These are phyloP conservation scores for Anoplius nigerrimus DNA, from an alignment of 2,888 invertebrate species.

Conservation along the genomic window DNA sequence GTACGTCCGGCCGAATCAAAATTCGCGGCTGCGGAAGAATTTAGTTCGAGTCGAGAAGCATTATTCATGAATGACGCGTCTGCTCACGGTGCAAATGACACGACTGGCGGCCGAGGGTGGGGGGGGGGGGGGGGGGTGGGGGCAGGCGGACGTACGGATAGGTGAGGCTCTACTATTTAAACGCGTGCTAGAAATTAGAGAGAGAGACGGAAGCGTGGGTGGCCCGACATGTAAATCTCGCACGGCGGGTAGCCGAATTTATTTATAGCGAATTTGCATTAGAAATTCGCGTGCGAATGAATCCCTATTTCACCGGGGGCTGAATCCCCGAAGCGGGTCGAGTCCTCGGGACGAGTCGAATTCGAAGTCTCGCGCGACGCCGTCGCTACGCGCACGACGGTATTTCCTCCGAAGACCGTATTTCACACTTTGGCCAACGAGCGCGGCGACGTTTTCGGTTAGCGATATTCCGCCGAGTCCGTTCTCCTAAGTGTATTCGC, in stretches of 20 bases:
- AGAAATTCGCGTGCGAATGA: constrained; percentile 22
- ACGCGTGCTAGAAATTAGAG: constrained; percentile 4
- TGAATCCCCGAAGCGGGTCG: constrained; percentile 16
- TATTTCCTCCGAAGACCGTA: constrained; percentile 36
- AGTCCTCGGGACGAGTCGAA: neutral
- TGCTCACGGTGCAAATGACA: too few relatives aligned
- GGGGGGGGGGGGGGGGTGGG: neutral
- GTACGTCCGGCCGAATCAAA: too few relatives aligned
- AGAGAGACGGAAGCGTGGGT: constrained; percentile 13
- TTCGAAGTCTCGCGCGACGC: neutral
- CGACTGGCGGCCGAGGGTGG: neutral
- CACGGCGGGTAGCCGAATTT: constrained; percentile 27
- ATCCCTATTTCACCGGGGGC: constrained; percentile 28
- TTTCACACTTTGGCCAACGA: constrained; percentile 48
- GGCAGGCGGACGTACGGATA: neutral
- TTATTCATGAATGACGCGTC: too few relatives aligned
- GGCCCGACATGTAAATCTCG: neutral
- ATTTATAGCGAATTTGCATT: constrained; percentile 36
- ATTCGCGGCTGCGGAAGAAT: too few relatives aligned
- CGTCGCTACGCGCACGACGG: constrained; percentile 17
- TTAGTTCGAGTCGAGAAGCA: too few relatives aligned
- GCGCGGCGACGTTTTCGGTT: constrained; percentile 40
- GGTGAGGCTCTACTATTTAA: constrained; percentile 25
- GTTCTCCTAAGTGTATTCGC: constrained; percentile 11
- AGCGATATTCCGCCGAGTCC: constrained; percentile 38